These are phyloP conservation scores for Phlogophora meticulosa DNA, from an alignment of 2,888 invertebrate genomes.

Conservation along the genomic window DNA sequence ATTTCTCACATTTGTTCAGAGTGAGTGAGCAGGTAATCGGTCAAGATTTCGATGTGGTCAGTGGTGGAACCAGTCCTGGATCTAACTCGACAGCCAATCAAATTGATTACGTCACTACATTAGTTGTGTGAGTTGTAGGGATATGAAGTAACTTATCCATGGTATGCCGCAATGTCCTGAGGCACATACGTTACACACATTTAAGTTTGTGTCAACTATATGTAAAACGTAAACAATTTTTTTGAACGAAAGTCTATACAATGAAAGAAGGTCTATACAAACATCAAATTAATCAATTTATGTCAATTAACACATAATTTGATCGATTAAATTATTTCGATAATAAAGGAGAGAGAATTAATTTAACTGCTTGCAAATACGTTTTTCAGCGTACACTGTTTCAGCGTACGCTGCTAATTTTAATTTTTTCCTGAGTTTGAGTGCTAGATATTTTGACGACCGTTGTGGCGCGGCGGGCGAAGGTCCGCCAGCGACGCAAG, in stretches of 20 bases:
- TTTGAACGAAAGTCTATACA: conserved; percentile 4
- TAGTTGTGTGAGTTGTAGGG: conserved; percentile 71
- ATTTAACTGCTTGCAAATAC: conserved; percentile 6
- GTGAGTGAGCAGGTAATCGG: conserved; percentile 67
- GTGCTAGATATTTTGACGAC: no score
- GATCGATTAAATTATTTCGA: not conserved
- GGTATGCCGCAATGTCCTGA: conserved; percentile 64
- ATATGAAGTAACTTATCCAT: conserved; percentile 72
- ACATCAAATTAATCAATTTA: conserved; percentile 1
- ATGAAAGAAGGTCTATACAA: conserved; percentile 20
- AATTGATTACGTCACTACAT: conserved; percentile 71
- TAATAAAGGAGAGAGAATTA: not conserved
- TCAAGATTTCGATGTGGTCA: conserved; percentile 70
- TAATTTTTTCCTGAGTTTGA: no score
- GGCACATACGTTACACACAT: conserved; percentile 32
- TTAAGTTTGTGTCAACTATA: conserved; percentile 35
- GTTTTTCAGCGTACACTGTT: no score
- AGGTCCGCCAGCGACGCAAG: no score
- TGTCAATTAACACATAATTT: conserved; percentile 2
- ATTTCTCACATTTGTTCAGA: conserved; percentile 66
- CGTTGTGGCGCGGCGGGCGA: no score
- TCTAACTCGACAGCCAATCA: conserved; percentile 69
- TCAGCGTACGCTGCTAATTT: no score
- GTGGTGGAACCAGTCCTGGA: conserved; percentile 71
- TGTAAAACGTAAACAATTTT: conserved; percentile 19